Conservation (phyloP, 2,888 invertebrate species). For the Thelaira solivaga region DNA sequence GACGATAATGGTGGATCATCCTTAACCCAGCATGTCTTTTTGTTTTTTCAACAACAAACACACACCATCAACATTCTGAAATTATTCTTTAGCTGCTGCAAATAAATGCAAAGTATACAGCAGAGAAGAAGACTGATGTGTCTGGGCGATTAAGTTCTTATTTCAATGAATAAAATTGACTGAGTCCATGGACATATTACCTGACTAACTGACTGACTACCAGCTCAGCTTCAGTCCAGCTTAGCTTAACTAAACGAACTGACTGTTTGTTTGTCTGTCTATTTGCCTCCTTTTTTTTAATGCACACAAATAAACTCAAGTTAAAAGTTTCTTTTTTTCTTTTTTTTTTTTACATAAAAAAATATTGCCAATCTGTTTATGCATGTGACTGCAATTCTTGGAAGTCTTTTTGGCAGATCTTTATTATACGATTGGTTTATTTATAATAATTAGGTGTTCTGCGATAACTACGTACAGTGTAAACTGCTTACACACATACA, state of each 20-base stretch:
- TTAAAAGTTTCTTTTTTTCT: too few relatives aligned
- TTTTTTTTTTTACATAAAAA: not conserved
- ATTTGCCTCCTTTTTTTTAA: not conserved
- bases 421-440: constrained; percentile 76
- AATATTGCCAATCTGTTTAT: not conserved
- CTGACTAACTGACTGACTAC: constrained; percentile 58
- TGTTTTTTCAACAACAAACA: not conserved
- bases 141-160: constrained; percentile 72
- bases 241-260: constrained; percentile 38
- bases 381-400: constrained; percentile 45
- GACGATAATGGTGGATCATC: constrained; percentile 61
- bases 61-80: not conserved
- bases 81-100: constrained; percentile 6
- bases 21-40: constrained; percentile 52
- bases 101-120: not conserved
- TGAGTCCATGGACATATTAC: constrained; percentile 58
- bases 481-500: not conserved
- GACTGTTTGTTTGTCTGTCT: not conserved
- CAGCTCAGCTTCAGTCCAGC: too few relatives aligned
- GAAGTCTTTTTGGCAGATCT: constrained; percentile 68
- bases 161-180: constrained; percentile 65
- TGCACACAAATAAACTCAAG: not conserved
- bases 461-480: constrained; percentile 51
- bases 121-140: constrained; percentile 49
- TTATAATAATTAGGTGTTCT: constrained; percentile 76